Base-by-base conservation (phyloP, 2,113 vertebrate species). In the Seriola rivoliana region DNA sequence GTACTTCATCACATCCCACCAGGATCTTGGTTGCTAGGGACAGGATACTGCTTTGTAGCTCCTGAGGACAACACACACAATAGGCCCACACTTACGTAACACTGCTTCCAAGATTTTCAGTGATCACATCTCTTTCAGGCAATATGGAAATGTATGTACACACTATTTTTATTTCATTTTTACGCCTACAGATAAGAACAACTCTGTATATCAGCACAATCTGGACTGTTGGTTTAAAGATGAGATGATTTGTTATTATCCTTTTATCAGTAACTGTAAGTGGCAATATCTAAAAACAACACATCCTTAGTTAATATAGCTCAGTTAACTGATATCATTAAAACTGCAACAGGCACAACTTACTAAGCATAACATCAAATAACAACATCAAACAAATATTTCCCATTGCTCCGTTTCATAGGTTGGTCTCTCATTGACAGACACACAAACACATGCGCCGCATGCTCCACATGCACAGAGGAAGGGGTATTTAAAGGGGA, bases 1-100 rank as follows among this genome's bases (percentile, higher is more conserved):
- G 93, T 38, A 99, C 98, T 95, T 99, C 98, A 90, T 99, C 98
- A 81, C 98, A 99, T 82, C 98, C 98, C 32, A 96, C 97, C 90
- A 99, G 93, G 85, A 99, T 97, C 93, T 99, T 99, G 5, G 97
- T 97, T 72, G 98, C 97, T 58, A 99, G 94, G 84, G 97, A 96
- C 86, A 99, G 95, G 91, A 99, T 99, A 93, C 97, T 98, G 90
- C 94, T 94, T 93, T 99, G 98, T 38, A 99, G 95, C 83, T 99
- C 98, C 98, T 99, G 92, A 80, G 75, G 74, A 80, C 32, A 48
- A 80, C 78, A 92, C 80, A 91, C 55, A 90, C 32, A 85, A 80
- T 67, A 91, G 82, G 79, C 91, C 84, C 84, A 93, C 73, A 90
- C 88, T 94, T 93, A 71, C 89, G 90, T 93, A 94, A 94, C 85